A percentile compares a stretch with the other conserved stretches of the same genome.
Conservation (phyloP, 64 coral and sea anemone species). For the Montipora sp. region DNA sequence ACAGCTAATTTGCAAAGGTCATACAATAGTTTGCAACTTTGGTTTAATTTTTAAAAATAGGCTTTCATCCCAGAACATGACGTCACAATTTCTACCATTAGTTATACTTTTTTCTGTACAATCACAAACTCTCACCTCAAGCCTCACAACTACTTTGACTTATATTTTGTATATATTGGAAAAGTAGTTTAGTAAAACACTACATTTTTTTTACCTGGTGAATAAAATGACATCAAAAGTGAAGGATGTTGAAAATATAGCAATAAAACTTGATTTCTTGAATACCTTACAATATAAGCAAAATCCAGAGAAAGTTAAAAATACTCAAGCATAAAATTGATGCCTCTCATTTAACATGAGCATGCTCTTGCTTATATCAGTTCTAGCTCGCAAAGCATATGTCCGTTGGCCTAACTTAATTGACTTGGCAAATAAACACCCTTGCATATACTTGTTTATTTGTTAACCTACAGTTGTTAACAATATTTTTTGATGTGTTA, state of each 20-base stretch:
- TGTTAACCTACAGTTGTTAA: neutral
- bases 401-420: neutral
- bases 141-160: neutral
- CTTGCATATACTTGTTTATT: neutral
- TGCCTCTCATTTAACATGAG: slow-evolving; percentile 18
- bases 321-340: neutral
- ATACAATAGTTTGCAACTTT: neutral
- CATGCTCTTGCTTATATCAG: slow-evolving; percentile 18
- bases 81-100: neutral
- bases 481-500: neutral
- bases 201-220: slow-evolving; percentile 5
- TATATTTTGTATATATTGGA: slow-evolving; percentile 24
- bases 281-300: slow-evolving; percentile 11
- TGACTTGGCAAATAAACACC: slow-evolving; percentile 1
- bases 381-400: slow-evolving; percentile 12
- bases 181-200: neutral
- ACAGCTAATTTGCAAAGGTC: slow-evolving; percentile 4
- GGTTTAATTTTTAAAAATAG: neutral
- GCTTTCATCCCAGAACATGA: neutral
- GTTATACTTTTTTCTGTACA: slow-evolving; percentile 1
- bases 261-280: slow-evolving; percentile 25
- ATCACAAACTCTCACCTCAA: neutral
- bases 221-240: slow-evolving; percentile 22
- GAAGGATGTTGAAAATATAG: slow-evolving; percentile 24
- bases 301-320: slow-evolving; percentile 12